These are phyloP conservation scores for Tragelaphus eurycerus DNA, from an alignment of 2,797 vertebrate genomes.

Conservation along the genomic window DNA sequence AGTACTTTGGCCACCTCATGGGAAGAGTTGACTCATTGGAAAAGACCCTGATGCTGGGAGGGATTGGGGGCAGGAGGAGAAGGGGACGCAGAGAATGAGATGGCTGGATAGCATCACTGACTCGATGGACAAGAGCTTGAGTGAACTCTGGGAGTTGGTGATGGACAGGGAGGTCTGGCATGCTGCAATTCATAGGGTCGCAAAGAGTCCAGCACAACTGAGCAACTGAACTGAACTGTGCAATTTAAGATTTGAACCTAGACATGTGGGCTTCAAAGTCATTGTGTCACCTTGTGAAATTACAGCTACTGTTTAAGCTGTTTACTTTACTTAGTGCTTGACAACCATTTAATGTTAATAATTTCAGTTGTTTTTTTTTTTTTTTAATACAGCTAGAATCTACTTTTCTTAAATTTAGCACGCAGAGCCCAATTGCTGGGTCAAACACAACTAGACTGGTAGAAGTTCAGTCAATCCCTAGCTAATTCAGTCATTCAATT, in stretches of 20 bases:
- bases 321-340: not conserved
- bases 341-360: not conserved
- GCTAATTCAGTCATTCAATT: not conserved
- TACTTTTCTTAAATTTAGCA: not conserved
- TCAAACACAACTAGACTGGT: not conserved
- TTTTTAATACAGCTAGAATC: not conserved
- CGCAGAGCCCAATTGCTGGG: not conserved
- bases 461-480: not conserved
- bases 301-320: not conserved
- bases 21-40: too few relatives aligned
- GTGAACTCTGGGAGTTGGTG: too few relatives aligned
- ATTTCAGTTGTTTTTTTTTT: not conserved
- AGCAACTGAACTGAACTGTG: not conserved
- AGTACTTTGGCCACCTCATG: too few relatives aligned
- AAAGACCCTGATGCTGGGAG: too few relatives aligned
- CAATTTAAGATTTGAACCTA: not conserved
- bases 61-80: too few relatives aligned
- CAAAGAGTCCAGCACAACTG: too few relatives aligned
- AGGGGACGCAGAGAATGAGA: too few relatives aligned
- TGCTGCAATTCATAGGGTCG: too few relatives aligned
- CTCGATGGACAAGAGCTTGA: too few relatives aligned
- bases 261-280: not conserved
- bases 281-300: not conserved
- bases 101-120: too few relatives aligned
- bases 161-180: too few relatives aligned